Conservation (phyloP, 2,797 vertebrate species). For the Pampus argenteus region DNA sequence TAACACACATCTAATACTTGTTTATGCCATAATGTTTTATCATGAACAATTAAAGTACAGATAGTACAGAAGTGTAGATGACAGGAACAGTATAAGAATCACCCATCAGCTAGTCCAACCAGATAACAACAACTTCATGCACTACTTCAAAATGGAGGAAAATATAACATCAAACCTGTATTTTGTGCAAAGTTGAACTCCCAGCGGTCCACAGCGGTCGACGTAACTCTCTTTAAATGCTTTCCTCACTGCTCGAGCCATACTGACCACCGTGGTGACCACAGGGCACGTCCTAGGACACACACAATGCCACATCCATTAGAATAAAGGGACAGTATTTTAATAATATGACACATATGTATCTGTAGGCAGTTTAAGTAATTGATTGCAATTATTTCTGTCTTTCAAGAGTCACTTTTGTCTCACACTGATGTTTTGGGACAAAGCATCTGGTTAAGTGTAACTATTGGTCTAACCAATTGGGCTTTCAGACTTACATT, state of each 20-base stretch:
- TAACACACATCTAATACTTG: not conserved
- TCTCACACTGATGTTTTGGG: not conserved
- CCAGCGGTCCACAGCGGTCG: slow-evolving; percentile 88
- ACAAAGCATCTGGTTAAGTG: not conserved
- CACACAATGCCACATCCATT: slow-evolving; percentile 12
- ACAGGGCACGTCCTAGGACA: slow-evolving; percentile 84
- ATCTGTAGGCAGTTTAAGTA: not conserved
- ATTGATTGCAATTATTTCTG: not conserved
- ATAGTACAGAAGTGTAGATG: not conserved
- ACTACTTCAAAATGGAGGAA: not conserved
- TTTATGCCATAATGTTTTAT: not conserved
- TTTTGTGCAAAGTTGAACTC: slow-evolving; percentile 80
- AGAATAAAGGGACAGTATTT: not conserved
- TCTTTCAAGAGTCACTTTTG: not conserved
- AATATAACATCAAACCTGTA: slow-evolving; percentile 70
- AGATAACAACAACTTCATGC: not conserved
- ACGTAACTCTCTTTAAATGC: slow-evolving; percentile 85
- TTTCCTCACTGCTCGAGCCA: slow-evolving; percentile 83
- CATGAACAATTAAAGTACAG: not conserved
- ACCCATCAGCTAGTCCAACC: not conserved
- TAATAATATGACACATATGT: not conserved
- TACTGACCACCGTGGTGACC: slow-evolving; percentile 85
- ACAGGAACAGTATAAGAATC: not conserved
- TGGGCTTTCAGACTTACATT: not conserved
- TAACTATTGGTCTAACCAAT: not conserved